Percentiles rank a stretch among this genome's conserved stretches.
These are phyloP conservation scores for Porites cylindrica DNA, from an alignment of 92 coral and sea anemone genomes.

Conservation along the genomic window DNA sequence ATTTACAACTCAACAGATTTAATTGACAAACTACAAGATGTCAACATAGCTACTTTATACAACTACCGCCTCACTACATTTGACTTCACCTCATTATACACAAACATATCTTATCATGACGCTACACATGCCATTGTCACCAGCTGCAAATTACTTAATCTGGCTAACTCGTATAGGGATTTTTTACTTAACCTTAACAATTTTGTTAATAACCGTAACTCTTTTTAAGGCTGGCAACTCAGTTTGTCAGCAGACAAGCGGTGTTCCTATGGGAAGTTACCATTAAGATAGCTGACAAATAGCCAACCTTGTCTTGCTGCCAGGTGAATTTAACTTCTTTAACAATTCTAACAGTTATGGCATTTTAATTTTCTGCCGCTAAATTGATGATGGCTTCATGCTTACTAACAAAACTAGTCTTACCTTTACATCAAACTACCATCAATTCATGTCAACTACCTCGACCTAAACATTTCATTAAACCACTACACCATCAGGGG, in stretches of 20 bases:
- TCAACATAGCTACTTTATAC: not conserved
- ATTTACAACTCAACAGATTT: not conserved
- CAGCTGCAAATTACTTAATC: no score
- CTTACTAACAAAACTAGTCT: not conserved
- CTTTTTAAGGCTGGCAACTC: not conserved
- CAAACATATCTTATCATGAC: not conserved
- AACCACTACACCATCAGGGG: no score
- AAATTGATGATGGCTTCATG: slow-evolving; percentile 44
- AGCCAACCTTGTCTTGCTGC: slow-evolving; percentile 25
- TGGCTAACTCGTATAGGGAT: no score
- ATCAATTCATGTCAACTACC: no score
- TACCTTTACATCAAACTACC: not conserved
- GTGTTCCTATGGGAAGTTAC: not conserved
- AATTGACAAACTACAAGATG: not conserved
- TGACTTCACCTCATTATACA: not conserved
- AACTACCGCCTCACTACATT: not conserved
- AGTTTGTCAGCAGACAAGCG: not conserved
- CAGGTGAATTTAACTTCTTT: slow-evolving; percentile 39
- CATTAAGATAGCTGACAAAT: not conserved
- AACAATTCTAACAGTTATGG: not conserved
- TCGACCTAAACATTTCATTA: no score
- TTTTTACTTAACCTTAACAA: no score
- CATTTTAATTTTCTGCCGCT: slow-evolving; percentile 33
- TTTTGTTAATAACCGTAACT: not conserved
- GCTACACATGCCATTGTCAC: no score